A percentile compares a stretch with the other conserved stretches of the same genome.
phyloP scores from a whole-genome alignment of 2,888 invertebrate genomes.

The Diabrotica balteata region DNA sequence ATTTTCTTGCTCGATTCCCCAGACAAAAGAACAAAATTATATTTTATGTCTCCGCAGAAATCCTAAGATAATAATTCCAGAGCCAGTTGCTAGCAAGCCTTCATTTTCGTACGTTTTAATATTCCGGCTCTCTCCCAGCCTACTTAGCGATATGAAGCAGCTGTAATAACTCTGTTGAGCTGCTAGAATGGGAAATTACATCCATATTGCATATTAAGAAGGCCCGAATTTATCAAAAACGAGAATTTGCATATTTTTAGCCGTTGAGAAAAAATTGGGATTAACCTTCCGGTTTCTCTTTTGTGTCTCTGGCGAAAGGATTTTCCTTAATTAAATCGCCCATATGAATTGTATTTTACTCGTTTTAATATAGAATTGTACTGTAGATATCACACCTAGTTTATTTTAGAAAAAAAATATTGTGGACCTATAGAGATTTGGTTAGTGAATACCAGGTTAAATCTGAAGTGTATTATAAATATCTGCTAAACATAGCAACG shows the following conservation, averaged over 20 bases:
- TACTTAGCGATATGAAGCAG: constrained; percentile 35
- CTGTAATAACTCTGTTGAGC: constrained; percentile 53
- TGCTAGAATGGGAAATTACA: constrained; percentile 48
- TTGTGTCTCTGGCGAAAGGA: not conserved
- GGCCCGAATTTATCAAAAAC: constrained; percentile 52
- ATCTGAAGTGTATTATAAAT: no score
- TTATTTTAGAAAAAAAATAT: no score
- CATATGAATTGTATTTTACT: not conserved
- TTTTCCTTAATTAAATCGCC: constrained; percentile 1
- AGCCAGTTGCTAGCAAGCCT: constrained; percentile 12
- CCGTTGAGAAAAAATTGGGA: constrained; percentile 9
- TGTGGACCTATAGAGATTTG: no score
- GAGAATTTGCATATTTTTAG: constrained; percentile 50
- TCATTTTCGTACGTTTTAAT: constrained; percentile 26
- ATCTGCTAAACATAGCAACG: no score
- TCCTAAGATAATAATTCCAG: constrained; percentile 1
- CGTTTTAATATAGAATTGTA: no score
- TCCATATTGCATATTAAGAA: constrained; percentile 53
- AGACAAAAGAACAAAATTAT: not conserved
- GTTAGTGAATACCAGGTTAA: no score
- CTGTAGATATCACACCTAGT: no score
- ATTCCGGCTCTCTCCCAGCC: constrained; percentile 22
- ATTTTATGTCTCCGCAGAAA: constrained; percentile 4
- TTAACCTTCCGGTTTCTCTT: constrained; percentile 4
- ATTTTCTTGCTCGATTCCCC: no score